These are phyloP conservation scores for Trididemnum nubilum DNA, from an alignment of 23 tunicate genomes.

Conservation along the genomic window DNA sequence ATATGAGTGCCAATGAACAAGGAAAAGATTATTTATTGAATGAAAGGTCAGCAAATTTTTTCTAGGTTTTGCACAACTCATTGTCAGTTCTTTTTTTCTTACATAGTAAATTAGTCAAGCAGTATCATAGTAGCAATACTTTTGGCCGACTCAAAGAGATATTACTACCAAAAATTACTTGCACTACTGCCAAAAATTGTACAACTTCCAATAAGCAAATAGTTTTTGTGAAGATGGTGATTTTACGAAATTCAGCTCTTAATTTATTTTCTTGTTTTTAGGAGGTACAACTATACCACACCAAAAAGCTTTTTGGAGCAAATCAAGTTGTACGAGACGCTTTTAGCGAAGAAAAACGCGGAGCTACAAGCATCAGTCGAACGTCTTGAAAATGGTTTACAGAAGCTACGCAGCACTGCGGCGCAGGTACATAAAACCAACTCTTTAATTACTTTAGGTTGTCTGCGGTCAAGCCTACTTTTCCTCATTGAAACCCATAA, in stretches of 20 bases:
- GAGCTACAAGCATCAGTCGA: constrained; percentile 91
- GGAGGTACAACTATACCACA: constrained; percentile 97
- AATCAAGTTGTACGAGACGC: constrained; percentile 90
- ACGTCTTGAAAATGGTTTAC: constrained; percentile 92
- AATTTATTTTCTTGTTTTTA: constrained; percentile 9
- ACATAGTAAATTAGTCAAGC: no score
- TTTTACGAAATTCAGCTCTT: not conserved
- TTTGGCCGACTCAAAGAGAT: no score
- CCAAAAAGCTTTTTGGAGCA: constrained; percentile 97
- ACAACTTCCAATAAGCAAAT: not conserved
- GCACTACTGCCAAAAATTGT: not conserved
- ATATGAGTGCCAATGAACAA: constrained; percentile 83
- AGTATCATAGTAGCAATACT: no score
- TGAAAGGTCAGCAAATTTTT: constrained; percentile 57
- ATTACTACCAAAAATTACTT: no score
- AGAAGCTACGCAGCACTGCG: constrained; percentile 91
- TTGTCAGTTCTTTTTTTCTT: no score
- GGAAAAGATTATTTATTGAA: constrained; percentile 73
- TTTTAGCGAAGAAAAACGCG: constrained; percentile 74
- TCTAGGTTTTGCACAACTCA: no score
- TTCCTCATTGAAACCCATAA: no score
- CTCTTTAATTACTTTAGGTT: not conserved
- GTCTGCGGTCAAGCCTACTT: no score
- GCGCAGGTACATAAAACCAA: constrained; percentile 55
- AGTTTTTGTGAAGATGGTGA: not conserved